A percentile compares a stretch with the other conserved stretches of the same genome.
These are phyloP conservation scores for Triplophysa rosa DNA, from an alignment of 2,113 vertebrate species.

Conservation along the genomic window DNA sequence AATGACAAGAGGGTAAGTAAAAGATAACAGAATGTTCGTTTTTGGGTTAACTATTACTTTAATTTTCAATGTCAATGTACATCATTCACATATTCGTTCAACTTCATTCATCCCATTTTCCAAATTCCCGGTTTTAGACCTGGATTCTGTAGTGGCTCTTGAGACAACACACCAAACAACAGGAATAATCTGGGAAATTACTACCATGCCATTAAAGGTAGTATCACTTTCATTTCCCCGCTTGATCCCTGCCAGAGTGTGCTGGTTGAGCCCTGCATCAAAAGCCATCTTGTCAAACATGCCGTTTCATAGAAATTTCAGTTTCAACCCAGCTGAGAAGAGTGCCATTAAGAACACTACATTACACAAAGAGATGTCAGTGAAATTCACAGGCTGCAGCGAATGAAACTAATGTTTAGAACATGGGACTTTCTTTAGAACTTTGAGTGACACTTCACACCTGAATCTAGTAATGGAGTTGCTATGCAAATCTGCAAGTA, in stretches of 20 bases:
- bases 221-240: conserved; percentile 12
- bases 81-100: too few species aligned
- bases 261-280: neutral
- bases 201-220: neutral
- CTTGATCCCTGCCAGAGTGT: neutral
- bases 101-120: too few species aligned
- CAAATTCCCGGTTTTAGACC: neutral
- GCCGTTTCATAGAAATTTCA: conserved; percentile 4
- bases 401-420: neutral
- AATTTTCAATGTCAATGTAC: too few species aligned
- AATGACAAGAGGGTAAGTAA: too few species aligned
- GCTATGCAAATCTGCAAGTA: conserved; percentile 52
- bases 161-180: conserved; percentile 11
- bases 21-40: too few species aligned
- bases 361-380: conserved; percentile 7
- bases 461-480: conserved; percentile 55
- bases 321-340: conserved; percentile 4
- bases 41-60: too few species aligned
- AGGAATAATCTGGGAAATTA: conserved; percentile 4
- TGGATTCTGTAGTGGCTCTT: neutral
- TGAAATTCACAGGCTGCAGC: conserved; percentile 1
- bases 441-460: conserved; percentile 36
- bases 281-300: conserved; percentile 7
- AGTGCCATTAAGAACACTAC: conserved; percentile 1
- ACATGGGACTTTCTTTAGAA: conserved; percentile 21